Percentiles rank a stretch among this genome's conserved stretches.
These are phyloP conservation scores for Tuberolachnus salignus DNA, from an alignment of 2,888 invertebrate species.

Conservation along the genomic window DNA sequence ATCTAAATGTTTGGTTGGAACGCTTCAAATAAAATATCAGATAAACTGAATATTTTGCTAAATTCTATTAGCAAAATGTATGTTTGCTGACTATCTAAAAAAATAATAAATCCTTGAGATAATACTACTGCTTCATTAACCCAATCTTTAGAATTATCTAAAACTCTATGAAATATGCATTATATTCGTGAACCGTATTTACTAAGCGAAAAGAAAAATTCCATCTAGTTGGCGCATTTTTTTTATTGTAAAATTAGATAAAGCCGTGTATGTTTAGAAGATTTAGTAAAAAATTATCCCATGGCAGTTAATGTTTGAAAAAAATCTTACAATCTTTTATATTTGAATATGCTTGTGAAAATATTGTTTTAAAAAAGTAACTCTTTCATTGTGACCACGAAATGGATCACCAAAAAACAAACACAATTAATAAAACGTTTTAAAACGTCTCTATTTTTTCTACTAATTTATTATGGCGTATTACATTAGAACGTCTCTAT, in stretches of 20 bases:
- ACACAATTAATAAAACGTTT: slow-evolving; percentile 30
- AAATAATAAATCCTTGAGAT: neutral
- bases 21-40: no score
- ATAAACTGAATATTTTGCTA: no score
- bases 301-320: slow-evolving; percentile 29
- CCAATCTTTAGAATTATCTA: no score
- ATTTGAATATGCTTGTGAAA: slow-evolving; percentile 26
- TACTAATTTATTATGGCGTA: slow-evolving; percentile 29
- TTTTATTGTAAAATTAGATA: slow-evolving; percentile 10
- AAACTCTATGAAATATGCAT: slow-evolving; percentile 18
- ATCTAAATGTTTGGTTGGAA: no score
- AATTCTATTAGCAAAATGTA: neutral
- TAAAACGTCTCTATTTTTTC: slow-evolving; percentile 32
- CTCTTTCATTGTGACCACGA: no score
- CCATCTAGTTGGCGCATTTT: slow-evolving; percentile 22
- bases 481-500: slow-evolving; percentile 27
- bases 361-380: no score
- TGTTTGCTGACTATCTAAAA: slow-evolving; percentile 8
- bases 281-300: slow-evolving; percentile 34
- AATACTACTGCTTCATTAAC: no score
- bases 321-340: slow-evolving; percentile 36
- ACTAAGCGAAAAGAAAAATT: slow-evolving; percentile 42
- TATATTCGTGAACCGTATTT: slow-evolving; percentile 34
- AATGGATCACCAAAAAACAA: no score
- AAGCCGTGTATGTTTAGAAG: slow-evolving; percentile 27